These are phyloP conservation scores for Clitarchus hookeri DNA, from an alignment of 2,888 invertebrate species.

Conservation along the genomic window DNA sequence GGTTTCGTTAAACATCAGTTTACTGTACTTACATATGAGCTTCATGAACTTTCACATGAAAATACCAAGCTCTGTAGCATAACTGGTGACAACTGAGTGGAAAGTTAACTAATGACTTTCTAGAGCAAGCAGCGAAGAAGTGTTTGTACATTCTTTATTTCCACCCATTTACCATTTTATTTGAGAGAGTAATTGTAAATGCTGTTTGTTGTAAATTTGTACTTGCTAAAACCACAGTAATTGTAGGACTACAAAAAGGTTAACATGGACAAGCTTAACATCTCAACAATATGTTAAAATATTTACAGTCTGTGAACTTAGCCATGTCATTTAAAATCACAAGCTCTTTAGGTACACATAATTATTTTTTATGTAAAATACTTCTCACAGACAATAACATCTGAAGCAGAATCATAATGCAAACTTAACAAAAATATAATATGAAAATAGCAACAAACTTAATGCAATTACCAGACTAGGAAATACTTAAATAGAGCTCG, in stretches of 20 bases:
- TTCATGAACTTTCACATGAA: too few species aligned
- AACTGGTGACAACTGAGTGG: too few species aligned
- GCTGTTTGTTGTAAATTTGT: background rate
- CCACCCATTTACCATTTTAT: background rate
- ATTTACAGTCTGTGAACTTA: background rate
- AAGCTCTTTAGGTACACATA: background rate
- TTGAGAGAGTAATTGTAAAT: background rate
- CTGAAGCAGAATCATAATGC: background rate
- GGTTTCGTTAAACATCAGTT: too few species aligned
- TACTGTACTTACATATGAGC: too few species aligned
- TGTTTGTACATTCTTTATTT: too few species aligned
- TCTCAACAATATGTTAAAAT: background rate
- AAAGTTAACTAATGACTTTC: too few species aligned
- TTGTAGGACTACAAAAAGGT: background rate
- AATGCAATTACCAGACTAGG: background rate
- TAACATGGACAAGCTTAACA: conserved; percentile 6
- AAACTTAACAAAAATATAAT: conserved; percentile 10
- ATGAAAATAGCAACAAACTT: background rate
- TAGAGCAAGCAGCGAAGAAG: too few species aligned
- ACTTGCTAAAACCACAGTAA: background rate
- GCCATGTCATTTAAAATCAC: background rate
- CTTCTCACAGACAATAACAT: conserved; percentile 5
- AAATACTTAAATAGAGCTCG: conserved; percentile 54
- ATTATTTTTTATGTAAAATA: background rate
- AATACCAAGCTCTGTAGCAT: too few species aligned